These are phyloP conservation scores for Parasteatoda tepidariorum DNA, from an alignment of 1,140 invertebrate species.

Conservation along the genomic window DNA sequence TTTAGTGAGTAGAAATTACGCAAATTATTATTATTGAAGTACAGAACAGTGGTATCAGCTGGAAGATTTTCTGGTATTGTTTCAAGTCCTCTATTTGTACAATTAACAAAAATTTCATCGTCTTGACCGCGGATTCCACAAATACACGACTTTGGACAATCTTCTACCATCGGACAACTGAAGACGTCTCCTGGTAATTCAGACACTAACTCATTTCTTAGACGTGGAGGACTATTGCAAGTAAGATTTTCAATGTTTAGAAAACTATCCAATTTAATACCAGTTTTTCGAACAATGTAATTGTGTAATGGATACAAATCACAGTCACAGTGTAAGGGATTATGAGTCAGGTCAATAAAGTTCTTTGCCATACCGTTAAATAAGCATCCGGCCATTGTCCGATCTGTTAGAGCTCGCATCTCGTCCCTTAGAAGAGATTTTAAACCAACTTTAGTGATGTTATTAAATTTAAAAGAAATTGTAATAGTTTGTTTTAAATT, in stretches of 20 bases:
- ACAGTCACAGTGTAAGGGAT: constrained; percentile 41
- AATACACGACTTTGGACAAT: constrained; percentile 27
- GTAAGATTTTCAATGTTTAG: constrained; percentile 5
- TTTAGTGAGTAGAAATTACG: constrained; percentile 1
- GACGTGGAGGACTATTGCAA: not conserved
- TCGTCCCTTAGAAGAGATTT: not conserved
- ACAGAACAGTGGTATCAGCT: not conserved
- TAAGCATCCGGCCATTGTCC: constrained; percentile 3
- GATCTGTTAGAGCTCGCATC: not conserved
- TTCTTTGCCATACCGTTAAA: constrained; percentile 42
- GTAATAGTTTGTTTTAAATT: constrained; percentile 45
- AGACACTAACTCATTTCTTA: not conserved
- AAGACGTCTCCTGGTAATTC: constrained; percentile 22
- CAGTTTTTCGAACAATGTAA: not conserved
- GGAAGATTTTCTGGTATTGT: not conserved
- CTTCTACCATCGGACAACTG: not conserved
- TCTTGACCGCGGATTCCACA: constrained; percentile 41
- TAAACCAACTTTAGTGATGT: constrained; percentile 23
- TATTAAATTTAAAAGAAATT: constrained; percentile 29
- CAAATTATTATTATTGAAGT: constrained; percentile 34
- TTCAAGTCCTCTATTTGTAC: not conserved
- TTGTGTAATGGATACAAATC: constrained; percentile 16
- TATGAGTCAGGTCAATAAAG: constrained; percentile 30
- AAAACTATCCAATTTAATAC: constrained; percentile 11
- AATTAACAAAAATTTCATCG: constrained; percentile 27